These are phyloP conservation scores for Tenebrio molitor DNA, from an alignment of 1,140 invertebrate species.

Conservation along the genomic window DNA sequence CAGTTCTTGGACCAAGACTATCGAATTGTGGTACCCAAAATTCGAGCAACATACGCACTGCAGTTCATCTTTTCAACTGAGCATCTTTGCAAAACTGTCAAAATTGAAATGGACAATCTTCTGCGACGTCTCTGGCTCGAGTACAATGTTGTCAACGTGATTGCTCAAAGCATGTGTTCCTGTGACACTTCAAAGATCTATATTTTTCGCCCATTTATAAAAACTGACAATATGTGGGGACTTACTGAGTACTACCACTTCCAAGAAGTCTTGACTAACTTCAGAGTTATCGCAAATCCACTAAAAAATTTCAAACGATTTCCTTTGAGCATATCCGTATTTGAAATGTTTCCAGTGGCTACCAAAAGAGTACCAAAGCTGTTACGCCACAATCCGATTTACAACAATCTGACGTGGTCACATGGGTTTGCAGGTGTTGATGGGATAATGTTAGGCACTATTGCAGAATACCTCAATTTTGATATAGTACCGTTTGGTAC, in stretches of 20 bases:
- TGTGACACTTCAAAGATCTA: not conserved
- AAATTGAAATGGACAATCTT: not conserved
- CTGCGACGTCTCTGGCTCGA: not conserved
- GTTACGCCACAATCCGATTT: slow-evolving; percentile 25
- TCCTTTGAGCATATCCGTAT: not conserved
- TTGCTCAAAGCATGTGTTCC: not conserved
- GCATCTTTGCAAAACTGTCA: not conserved
- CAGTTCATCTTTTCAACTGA: not conserved
- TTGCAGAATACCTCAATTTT: slow-evolving; percentile 64
- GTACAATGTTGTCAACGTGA: not conserved
- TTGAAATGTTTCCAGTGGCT: not conserved
- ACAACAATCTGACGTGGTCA: slow-evolving; percentile 36
- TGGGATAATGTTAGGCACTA: slow-evolving; percentile 59
- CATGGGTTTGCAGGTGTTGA: slow-evolving; percentile 59
- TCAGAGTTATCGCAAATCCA: not conserved
- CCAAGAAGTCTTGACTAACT: not conserved
- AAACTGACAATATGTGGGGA: slow-evolving; percentile 19
- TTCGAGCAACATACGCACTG: not conserved
- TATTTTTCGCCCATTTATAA: slow-evolving; percentile 4
- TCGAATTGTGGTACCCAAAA: not conserved
- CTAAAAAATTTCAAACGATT: not conserved
- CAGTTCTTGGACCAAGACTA: not conserved
- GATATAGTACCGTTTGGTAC: slow-evolving; percentile 53
- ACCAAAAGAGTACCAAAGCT: slow-evolving; percentile 6
- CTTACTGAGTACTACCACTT: not conserved